These are phyloP conservation scores for Ibycter americanus DNA, from an alignment of 2,797 vertebrate species.

Conservation along the genomic window DNA sequence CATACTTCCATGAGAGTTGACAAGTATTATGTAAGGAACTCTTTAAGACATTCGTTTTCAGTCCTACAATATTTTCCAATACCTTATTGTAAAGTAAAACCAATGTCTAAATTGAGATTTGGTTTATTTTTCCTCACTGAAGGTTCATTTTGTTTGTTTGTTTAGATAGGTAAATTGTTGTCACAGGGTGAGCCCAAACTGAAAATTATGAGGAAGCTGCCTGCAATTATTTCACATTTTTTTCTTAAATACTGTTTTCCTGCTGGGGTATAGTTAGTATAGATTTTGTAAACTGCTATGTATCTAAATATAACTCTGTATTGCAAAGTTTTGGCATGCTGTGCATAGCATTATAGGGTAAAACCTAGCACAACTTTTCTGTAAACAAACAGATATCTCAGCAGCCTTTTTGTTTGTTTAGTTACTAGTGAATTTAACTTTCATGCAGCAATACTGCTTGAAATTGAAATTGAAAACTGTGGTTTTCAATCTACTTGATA, in stretches of 20 bases:
- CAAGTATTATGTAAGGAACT: neutral
- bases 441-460: neutral
- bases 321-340: neutral
- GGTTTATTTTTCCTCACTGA: neutral
- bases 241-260: neutral
- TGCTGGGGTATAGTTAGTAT: neutral
- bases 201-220: neutral
- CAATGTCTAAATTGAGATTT: neutral
- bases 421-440: neutral
- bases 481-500: neutral
- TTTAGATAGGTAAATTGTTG: neutral
- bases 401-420: neutral
- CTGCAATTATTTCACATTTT: neutral
- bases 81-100: neutral
- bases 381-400: neutral
- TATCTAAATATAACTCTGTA: neutral
- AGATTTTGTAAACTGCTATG: neutral
- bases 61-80: neutral
- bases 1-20: neutral
- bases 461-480: too few relatives aligned
- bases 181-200: neutral
- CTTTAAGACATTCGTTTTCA: neutral
- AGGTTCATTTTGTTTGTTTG: neutral
- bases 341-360: neutral
- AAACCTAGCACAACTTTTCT: neutral